phyloP scores from a whole-genome alignment of 2,888 invertebrate species.

The Mesorhabditis spiculigera region DNA sequence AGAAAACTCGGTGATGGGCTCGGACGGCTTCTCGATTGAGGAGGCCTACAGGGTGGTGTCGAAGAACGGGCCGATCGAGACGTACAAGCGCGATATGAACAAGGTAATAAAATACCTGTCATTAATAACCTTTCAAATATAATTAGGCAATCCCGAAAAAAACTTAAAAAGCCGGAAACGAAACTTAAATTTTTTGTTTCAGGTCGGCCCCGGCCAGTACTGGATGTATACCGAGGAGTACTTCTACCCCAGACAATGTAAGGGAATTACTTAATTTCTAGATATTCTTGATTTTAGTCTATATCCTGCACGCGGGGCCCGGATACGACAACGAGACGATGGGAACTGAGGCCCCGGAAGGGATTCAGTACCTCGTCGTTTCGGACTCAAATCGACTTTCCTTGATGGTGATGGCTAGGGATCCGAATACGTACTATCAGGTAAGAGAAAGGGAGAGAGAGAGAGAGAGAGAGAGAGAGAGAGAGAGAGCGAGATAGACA shows the following conservation, averaged over 20 bases:
- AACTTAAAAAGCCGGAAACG: background rate
- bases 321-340: conserved; percentile 50
- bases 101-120: conserved; percentile 24
- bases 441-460: conserved; percentile 15
- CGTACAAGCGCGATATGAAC: conserved; percentile 58
- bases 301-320: conserved; percentile 57
- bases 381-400: conserved; percentile 57
- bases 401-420: conserved; percentile 56
- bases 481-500: background rate
- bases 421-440: conserved; percentile 55
- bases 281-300: conserved; percentile 45
- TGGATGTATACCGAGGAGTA: conserved; percentile 60
- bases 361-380: conserved; percentile 55
- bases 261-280: conserved; percentile 11
- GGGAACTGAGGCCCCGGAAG: conserved; percentile 38
- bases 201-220: conserved; percentile 55
- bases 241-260: conserved; percentile 59
- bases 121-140: background rate
- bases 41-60: conserved; percentile 56
- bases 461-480: background rate
- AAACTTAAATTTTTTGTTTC: background rate
- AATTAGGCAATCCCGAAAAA: no score
- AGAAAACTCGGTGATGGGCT: conserved; percentile 57
- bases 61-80: conserved; percentile 58
- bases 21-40: conserved; percentile 58